Conservation (phyloP, 2,888 invertebrate species). For the Myathropa florea region DNA sequence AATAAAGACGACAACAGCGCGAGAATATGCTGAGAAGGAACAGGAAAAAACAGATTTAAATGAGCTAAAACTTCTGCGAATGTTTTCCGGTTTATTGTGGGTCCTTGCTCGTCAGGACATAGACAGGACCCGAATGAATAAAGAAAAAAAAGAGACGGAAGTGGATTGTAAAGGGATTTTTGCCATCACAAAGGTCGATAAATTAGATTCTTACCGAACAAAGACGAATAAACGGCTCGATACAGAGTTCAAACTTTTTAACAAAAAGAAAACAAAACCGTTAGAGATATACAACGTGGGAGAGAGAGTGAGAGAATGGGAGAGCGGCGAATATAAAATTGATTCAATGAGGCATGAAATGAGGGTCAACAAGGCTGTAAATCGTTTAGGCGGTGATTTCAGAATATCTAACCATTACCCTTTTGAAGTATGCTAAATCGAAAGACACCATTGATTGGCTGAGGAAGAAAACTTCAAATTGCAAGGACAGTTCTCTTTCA, state of each 20-base stretch:
- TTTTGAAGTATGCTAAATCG: background rate
- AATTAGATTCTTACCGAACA: constrained; percentile 53
- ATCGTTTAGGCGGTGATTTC: constrained; percentile 17
- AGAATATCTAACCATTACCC: background rate
- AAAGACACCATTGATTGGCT: background rate
- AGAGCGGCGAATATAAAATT: constrained; percentile 4
- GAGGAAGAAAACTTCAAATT: background rate
- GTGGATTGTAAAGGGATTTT: constrained; percentile 54
- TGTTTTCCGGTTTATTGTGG: constrained; percentile 43
- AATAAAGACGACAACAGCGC: background rate
- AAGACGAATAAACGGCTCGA: constrained; percentile 42
- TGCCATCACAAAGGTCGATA: constrained; percentile 49
- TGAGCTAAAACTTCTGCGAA: constrained; percentile 39
- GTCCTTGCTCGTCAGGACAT: constrained; percentile 15
- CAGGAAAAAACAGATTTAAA: constrained; percentile 54
- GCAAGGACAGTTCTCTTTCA: background rate
- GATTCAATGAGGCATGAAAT: constrained; percentile 52
- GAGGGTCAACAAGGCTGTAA: constrained; percentile 50
- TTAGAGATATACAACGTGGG: background rate
- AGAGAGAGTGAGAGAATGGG: background rate
- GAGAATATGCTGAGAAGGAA: background rate
- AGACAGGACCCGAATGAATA: constrained; percentile 1
- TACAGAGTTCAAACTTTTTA: constrained; percentile 37
- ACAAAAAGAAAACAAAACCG: background rate
- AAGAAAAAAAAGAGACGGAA: constrained; percentile 1